A percentile compares a stretch with the other conserved stretches of the same genome.
Evolutionary conservation across 2,113 vertebrate genomes (phyloP).

Genomic region (Pteropus alecto): DNA sequence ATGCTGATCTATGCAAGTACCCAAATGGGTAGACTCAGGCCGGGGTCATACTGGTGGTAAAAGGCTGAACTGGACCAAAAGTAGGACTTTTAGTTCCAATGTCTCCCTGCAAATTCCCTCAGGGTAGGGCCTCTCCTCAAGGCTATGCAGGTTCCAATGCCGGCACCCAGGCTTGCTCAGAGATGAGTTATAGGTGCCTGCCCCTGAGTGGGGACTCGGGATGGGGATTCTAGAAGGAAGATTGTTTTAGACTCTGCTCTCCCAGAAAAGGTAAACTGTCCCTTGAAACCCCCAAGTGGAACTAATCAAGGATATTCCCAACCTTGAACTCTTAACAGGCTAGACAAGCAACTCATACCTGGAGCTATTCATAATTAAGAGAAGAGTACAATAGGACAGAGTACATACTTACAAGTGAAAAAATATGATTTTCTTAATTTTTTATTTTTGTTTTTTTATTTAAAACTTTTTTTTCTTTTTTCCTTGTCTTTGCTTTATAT

Average conservation of each 20-base stretch:
- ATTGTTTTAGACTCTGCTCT: not conserved
- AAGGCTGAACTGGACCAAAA: not conserved
- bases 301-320: not conserved
- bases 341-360: not conserved
- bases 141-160: accelerated
- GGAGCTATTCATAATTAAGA: not conserved
- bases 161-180: not conserved
- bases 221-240: not conserved
- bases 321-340: not conserved
- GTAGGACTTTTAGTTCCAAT: not conserved
- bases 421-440: not conserved
- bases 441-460: not conserved
- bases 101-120: not conserved
- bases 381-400: not conserved
- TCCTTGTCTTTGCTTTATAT: not conserved
- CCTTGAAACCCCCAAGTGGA: not conserved
- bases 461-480: not conserved
- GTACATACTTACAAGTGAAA: not conserved
- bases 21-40: not conserved
- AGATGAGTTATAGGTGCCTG: not conserved
- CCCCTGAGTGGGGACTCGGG: not conserved
- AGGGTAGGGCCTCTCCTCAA: not conserved
- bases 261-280: not conserved
- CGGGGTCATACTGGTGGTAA: not conserved
- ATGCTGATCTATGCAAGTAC: not conserved